A percentile compares a stretch with the other conserved stretches of the same genome.
phyloP scores from a whole-genome alignment of 2,113 vertebrate genomes.

The Vanacampus margaritifer region DNA sequence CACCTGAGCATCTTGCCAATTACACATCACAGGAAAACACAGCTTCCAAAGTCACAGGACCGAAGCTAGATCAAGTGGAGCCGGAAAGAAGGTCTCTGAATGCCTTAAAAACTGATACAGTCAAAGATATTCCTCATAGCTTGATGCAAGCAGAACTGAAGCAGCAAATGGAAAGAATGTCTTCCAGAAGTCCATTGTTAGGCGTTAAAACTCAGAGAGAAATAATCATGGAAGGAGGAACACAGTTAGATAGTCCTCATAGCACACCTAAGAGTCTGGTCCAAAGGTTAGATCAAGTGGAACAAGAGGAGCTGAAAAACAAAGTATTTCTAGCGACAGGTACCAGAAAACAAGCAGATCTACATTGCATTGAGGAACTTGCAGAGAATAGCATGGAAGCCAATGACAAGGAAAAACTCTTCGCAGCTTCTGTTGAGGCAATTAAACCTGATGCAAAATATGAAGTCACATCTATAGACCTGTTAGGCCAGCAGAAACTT shows the following conservation, averaged over 20 bases:
- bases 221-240: neutral
- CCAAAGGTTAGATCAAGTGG: neutral
- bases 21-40: too few relatives aligned
- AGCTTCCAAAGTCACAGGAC: too few relatives aligned
- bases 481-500: neutral
- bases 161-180: neutral
- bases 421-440: neutral
- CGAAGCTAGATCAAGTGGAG: too few relatives aligned
- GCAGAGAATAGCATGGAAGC: neutral
- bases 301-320: slow-evolving; percentile 3
- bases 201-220: neutral
- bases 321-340: neutral
- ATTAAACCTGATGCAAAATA: neutral
- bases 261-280: neutral
- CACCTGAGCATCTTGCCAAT: too few relatives aligned
- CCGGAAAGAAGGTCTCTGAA: too few relatives aligned
- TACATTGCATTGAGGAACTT: neutral
- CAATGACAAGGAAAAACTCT: neutral
- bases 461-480: neutral
- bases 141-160: too few relatives aligned
- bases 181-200: neutral
- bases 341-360: neutral
- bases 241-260: slow-evolving; percentile 3
- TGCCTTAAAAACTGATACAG: too few relatives aligned
- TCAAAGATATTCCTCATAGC: too few relatives aligned